Evolutionary conservation across 2,888 invertebrate genomes (phyloP).

Genomic region (Eristalis arbustorum): DNA sequence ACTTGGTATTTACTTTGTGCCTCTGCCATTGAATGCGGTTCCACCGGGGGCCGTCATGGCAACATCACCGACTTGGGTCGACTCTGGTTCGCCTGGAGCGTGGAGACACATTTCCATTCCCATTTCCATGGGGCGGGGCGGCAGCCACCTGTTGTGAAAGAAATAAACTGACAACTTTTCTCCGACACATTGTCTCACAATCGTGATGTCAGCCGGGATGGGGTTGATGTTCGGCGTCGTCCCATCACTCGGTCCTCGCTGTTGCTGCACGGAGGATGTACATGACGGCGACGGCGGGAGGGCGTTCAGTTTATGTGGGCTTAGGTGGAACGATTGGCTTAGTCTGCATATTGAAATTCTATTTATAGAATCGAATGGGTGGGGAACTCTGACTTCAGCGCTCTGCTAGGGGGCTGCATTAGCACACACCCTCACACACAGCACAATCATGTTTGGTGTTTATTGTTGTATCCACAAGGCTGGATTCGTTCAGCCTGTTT

Average conservation of each 20-base stretch:
- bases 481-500: slow-evolving; percentile 10
- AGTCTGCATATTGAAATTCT: slow-evolving; percentile 61
- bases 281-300: not conserved
- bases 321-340: slow-evolving; percentile 38
- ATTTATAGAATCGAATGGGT: slow-evolving; percentile 49
- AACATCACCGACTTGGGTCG: not conserved
- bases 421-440: not conserved
- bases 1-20: slow-evolving; percentile 25
- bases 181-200: slow-evolving; percentile 61
- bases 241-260: not conserved
- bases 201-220: slow-evolving; percentile 15
- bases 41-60: slow-evolving; percentile 17
- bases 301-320: slow-evolving; percentile 18
- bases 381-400: slow-evolving; percentile 28
- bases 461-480: slow-evolving; percentile 18
- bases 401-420: not conserved
- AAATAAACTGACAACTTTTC: slow-evolving; percentile 59
- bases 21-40: slow-evolving; percentile 24
- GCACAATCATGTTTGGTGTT: slow-evolving; percentile 12
- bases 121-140: slow-evolving; percentile 13
- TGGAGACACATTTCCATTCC: not conserved
- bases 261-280: slow-evolving; percentile 28
- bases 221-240: not conserved
- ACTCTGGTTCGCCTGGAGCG: not conserved
- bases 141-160: slow-evolving; percentile 67